These are phyloP conservation scores for Brachystomella parvula DNA, from an alignment of 1,140 invertebrate species.

Conservation along the genomic window DNA sequence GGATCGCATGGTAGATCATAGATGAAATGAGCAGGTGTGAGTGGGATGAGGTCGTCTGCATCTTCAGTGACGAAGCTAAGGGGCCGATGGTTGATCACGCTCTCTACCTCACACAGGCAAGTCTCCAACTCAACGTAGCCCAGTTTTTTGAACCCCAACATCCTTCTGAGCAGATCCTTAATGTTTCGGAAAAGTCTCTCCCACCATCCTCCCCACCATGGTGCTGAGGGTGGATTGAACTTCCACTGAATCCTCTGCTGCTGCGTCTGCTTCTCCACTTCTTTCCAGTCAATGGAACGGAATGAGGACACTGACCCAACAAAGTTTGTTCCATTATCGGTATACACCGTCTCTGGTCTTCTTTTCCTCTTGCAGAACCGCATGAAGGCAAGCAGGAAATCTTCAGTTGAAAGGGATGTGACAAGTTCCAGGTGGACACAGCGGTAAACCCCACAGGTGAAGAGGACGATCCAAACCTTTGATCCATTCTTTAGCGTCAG, in stretches of 20 bases:
- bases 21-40: conserved; percentile 39
- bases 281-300: conserved; percentile 28
- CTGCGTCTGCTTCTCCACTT: conserved; percentile 18
- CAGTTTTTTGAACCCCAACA: conserved; percentile 37
- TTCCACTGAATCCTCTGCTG: conserved; percentile 39
- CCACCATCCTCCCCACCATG: too few relatives aligned
- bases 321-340: conserved; percentile 42
- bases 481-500: not conserved
- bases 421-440: not conserved
- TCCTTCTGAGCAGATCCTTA: conserved; percentile 39
- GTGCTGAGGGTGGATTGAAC: conserved; percentile 42
- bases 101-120: conserved; percentile 40
- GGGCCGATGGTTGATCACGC: conserved; percentile 41
- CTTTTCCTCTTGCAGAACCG: conserved; percentile 37
- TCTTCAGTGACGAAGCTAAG: conserved; percentile 41
- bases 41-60: conserved; percentile 29
- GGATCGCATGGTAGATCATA: not conserved
- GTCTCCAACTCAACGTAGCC: conserved; percentile 40
- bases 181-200: conserved; percentile 41
- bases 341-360: conserved; percentile 28
- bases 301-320: conserved; percentile 33
- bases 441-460: conserved; percentile 38
- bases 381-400: conserved; percentile 34
- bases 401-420: not conserved
- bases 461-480: not conserved